Conservation (phyloP, 2,113 vertebrate species). For the Zosterops japonicus region DNA sequence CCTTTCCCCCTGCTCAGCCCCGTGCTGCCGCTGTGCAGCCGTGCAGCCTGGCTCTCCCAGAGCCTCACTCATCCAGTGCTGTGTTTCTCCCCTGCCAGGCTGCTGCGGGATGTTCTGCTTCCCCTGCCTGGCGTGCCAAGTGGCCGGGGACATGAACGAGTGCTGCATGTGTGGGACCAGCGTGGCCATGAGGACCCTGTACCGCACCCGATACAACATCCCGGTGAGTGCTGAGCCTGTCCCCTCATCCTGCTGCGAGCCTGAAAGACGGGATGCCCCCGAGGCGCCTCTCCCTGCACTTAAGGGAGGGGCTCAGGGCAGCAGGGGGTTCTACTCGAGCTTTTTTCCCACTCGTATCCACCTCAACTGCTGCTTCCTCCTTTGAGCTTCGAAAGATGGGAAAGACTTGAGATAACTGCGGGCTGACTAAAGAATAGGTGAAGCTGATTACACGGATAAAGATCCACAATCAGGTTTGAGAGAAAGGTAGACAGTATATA, state of each 20-base stretch:
- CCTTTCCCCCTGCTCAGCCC: rapidly evolving
- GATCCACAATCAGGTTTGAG: neutral
- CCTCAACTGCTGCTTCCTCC: neutral
- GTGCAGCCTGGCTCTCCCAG: neutral
- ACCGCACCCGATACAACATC: conserved; percentile 87
- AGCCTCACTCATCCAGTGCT: neutral
- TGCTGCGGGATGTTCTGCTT: conserved; percentile 74
- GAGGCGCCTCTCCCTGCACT: rapidly evolving
- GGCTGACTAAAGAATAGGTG: neutral
- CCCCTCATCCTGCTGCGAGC: rapidly evolving
- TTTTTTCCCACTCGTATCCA: rapidly evolving
- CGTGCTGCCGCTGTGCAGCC: neutral
- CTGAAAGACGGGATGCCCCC: rapidly evolving
- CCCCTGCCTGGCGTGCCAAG: conserved; percentile 71
- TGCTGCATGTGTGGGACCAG: conserved; percentile 80
- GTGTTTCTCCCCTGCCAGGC: neutral
- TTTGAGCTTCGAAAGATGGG: neutral
- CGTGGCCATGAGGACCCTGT: conserved; percentile 81
- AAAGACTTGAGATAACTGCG: neutral
- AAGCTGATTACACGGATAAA: neutral
- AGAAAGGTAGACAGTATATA: neutral
- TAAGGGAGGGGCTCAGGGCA: neutral
- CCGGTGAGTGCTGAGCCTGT: conserved; percentile 55
- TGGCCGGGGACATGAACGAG: conserved; percentile 83
- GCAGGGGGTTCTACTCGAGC: rapidly evolving